Evolutionary conservation across 2,797 vertebrate species (phyloP).

Genomic region (Okamejei kenojei): DNA sequence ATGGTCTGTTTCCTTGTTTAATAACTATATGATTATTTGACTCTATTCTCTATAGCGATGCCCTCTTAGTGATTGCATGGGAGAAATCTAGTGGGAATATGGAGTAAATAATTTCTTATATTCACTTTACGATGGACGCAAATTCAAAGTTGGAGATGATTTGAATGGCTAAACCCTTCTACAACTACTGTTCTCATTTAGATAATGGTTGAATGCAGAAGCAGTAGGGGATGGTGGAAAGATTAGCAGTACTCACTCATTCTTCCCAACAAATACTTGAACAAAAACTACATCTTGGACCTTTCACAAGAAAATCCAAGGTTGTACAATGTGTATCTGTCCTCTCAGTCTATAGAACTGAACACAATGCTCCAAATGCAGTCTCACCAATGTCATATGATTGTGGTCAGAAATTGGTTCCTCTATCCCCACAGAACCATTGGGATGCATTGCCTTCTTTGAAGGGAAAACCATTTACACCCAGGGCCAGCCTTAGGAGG

Average conservation of each 20-base stretch:
- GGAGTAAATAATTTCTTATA: background rate
- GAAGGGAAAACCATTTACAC: background rate
- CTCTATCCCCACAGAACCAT: background rate
- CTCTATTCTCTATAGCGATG: background rate
- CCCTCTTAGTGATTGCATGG: background rate
- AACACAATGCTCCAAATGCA: too few relatives aligned
- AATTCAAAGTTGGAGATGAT: background rate
- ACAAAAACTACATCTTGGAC: background rate
- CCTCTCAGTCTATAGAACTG: background rate
- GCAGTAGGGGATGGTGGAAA: background rate
- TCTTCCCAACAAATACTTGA: background rate
- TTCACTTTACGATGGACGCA: background rate
- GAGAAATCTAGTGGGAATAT: background rate
- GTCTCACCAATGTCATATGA: too few relatives aligned
- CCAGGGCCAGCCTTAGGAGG: too few relatives aligned
- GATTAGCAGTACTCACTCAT: background rate
- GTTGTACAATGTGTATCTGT: background rate
- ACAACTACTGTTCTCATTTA: background rate
- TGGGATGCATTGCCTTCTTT: background rate
- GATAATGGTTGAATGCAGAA: background rate
- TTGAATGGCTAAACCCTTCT: background rate
- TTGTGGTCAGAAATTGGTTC: too few relatives aligned
- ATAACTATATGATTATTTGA: background rate
- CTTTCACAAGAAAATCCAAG: background rate
- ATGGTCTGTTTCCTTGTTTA: too few relatives aligned